phyloP scores from a whole-genome alignment of 2,797 vertebrate species.

The Urocyon cinereoargenteus region DNA sequence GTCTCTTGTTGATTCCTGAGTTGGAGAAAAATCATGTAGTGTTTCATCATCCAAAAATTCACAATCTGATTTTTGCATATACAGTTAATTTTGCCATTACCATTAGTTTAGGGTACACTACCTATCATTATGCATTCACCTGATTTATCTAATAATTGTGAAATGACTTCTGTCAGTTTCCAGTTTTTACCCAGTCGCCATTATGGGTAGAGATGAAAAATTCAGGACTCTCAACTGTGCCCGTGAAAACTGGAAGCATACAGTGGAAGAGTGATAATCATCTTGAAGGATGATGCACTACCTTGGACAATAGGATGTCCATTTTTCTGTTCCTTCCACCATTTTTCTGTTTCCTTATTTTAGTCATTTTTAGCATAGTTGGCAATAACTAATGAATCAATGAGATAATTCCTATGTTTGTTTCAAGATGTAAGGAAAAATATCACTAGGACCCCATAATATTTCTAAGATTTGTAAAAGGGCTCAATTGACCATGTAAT shows the following conservation, averaged over 20 bases:
- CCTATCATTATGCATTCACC: constrained; percentile 40
- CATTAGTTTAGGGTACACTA: background rate
- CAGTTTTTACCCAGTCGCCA: background rate
- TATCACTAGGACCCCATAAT: constrained; percentile 25
- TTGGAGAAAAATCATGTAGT: constrained; percentile 39
- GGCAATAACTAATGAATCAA: constrained; percentile 30
- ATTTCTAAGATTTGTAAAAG: constrained; percentile 54
- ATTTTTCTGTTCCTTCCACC: background rate
- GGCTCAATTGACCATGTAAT: background rate
- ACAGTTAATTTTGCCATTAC: background rate
- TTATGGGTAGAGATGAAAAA: constrained; percentile 38
- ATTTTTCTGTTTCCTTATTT: constrained; percentile 22
- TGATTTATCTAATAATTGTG: background rate
- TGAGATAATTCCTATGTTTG: background rate
- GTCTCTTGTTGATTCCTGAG: background rate
- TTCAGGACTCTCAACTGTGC: constrained; percentile 44
- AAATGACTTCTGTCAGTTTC: constrained; percentile 55
- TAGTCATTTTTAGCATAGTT: constrained; percentile 54
- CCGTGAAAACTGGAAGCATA: constrained; percentile 21
- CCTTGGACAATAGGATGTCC: background rate
- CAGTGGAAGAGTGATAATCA: background rate
- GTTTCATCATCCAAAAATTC: background rate
- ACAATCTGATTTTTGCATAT: background rate
- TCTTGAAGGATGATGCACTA: constrained; percentile 44
- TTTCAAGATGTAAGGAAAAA: constrained; percentile 59